phyloP scores from a whole-genome alignment of 2,888 invertebrate genomes.

The Chesias legatella region DNA sequence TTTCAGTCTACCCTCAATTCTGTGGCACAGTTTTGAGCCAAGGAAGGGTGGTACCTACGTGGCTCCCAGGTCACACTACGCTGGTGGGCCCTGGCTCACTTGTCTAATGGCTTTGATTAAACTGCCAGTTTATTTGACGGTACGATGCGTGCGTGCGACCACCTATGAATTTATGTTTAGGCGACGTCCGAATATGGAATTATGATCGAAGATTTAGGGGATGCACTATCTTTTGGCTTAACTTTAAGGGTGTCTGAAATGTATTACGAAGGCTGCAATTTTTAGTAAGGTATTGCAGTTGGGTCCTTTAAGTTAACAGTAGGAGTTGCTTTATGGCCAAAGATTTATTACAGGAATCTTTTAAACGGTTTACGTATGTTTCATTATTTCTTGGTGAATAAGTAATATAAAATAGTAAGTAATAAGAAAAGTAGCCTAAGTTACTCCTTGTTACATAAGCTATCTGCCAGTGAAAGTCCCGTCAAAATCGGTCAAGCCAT shows the following conservation, averaged over 20 bases:
- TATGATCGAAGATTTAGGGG: constrained; percentile 64
- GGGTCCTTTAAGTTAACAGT: background rate
- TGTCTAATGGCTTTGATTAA: constrained; percentile 80
- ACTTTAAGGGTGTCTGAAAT: constrained; percentile 3
- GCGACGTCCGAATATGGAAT: constrained; percentile 64
- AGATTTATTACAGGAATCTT: no score
- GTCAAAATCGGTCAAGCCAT: no score
- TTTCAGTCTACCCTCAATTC: background rate
- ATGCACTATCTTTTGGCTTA: constrained; percentile 20
- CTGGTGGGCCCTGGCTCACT: constrained; percentile 73
- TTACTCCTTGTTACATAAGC: no score
- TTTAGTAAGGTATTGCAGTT: constrained; percentile 17
- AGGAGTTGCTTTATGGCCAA: no score
- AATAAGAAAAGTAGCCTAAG: no score
- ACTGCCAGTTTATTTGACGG: constrained; percentile 80
- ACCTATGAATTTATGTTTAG: constrained; percentile 78
- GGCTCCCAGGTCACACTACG: constrained; percentile 50
- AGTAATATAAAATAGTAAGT: no score
- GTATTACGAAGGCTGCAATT: constrained; percentile 5
- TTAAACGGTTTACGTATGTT: no score
- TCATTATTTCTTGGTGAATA: no score
- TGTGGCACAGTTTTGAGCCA: constrained; percentile 17
- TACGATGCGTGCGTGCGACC: constrained; percentile 74
- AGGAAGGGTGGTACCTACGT: constrained; percentile 39
- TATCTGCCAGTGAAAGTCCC: no score